Evolutionary conservation across 2,113 vertebrate genomes (phyloP), one percentile per base, ranked within the genome.

Genomic region (Lota lota): DNA sequence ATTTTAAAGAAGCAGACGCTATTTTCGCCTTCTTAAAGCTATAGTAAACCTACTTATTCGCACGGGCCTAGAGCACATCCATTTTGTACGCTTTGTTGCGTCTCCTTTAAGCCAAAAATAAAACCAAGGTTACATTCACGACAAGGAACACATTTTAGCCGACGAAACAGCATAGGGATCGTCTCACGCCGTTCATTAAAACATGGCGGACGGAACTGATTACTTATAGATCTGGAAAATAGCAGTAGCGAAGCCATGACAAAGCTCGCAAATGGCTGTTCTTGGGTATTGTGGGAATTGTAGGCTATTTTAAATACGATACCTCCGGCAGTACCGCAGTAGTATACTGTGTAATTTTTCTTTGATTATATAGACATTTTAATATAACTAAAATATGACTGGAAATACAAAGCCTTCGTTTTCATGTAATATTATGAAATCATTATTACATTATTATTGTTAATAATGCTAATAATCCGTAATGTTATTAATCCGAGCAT

Each of bases 51-150:
- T 86, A 76, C 77, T 85, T 87, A 76, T 78, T 82, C 67, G 79
- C 67, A 74, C 56, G 68, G 66, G 75, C 80, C 80, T 75, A 61
- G 50, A 64, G 78, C 72, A 64, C 82, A 80, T 66, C 84, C 85
- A 86, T 89, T 74, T 86, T 81, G 82, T 81, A 74, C 77, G 84
- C 88, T 90, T 92, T 92, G 91, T 92, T 87, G 91, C 92, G 92
- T 93, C 91, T 93, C 92, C 92, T 93, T 93, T 93, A 93, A 93
- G 85, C 15, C 80, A 82, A 87, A 90, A 85, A 85, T 79, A 81
- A 85, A 60, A 87, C 82, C 19, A 76, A 66, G 67, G 82, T 20
- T 69, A 74, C 14, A 70, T 82, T 74, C 70, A 22, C 68, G 74
- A 80, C 74, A 64, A 77, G 72, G 56, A 47, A 40, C 64, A 60